A percentile compares a stretch with the other conserved stretches of the same genome.
These are phyloP conservation scores for Xylocampa areola DNA, from an alignment of 2,888 invertebrate species.

Conservation along the genomic window DNA sequence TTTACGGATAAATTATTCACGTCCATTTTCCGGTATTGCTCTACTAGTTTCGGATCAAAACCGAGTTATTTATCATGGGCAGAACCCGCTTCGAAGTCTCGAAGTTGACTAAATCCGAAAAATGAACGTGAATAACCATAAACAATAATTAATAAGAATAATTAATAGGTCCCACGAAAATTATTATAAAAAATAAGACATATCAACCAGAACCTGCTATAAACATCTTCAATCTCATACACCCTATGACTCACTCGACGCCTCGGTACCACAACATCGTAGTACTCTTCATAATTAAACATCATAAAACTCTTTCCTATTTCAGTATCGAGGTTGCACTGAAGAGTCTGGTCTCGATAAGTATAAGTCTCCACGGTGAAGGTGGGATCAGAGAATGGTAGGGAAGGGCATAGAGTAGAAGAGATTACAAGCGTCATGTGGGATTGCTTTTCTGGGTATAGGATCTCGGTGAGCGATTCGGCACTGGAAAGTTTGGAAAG, in stretches of 20 bases:
- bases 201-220: slow-evolving; percentile 75
- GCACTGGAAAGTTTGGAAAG: slow-evolving; percentile 63
- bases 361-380: slow-evolving; percentile 60
- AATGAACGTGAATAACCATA: no score
- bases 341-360: slow-evolving; percentile 71
- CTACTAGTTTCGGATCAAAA: no score
- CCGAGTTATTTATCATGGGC: no score
- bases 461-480: slow-evolving; percentile 70
- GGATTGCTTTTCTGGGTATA: slow-evolving; percentile 38
- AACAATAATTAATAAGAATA: no score
- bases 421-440: slow-evolving; percentile 36
- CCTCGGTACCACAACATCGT: slow-evolving; percentile 69
- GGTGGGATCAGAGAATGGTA: slow-evolving; percentile 50
- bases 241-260: slow-evolving; percentile 65
- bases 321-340: slow-evolving; percentile 81
- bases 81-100: no score
- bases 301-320: slow-evolving; percentile 76
- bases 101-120: no score
- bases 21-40: no score
- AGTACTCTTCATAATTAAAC: slow-evolving; percentile 78
- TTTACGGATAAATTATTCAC: no score
- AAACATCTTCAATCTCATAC: slow-evolving; percentile 82
- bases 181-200: not conserved
- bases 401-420: slow-evolving; percentile 25
- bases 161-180: no score